phyloP scores from a whole-genome alignment of 2,113 vertebrate genomes.

The Melospiza melodia region DNA sequence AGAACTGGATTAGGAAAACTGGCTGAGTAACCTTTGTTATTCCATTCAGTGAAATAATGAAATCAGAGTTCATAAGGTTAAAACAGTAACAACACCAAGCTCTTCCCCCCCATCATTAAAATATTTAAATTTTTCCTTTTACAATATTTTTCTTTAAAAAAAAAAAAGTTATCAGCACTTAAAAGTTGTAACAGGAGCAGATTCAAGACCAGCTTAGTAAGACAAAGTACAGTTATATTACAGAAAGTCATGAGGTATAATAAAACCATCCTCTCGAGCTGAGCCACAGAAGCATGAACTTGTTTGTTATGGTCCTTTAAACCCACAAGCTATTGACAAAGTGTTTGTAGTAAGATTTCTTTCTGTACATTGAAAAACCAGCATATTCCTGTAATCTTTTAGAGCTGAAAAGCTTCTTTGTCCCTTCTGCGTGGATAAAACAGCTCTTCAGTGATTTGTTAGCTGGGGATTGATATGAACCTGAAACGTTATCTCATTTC shows the following conservation, averaged over 20 bases:
- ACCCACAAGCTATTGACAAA: slow-evolving; percentile 31
- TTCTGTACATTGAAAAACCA: slow-evolving; percentile 15
- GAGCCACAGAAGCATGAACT: slow-evolving; percentile 29
- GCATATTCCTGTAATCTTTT: background rate
- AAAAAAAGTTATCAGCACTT: slow-evolving; percentile 46
- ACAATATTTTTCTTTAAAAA: slow-evolving; percentile 43
- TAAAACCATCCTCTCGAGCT: slow-evolving; percentile 61
- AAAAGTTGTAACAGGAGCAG: slow-evolving; percentile 45
- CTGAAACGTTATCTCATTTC: slow-evolving; percentile 35
- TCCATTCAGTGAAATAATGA: slow-evolving; percentile 12
- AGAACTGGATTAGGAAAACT: background rate
- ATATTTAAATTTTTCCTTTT: slow-evolving; percentile 34
- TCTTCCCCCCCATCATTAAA: slow-evolving; percentile 13
- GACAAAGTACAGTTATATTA: slow-evolving; percentile 44
- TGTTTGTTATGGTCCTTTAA: slow-evolving; percentile 6
- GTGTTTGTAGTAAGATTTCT: background rate
- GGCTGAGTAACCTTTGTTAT: background rate
- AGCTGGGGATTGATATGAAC: slow-evolving; percentile 56
- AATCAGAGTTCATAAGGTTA: slow-evolving; percentile 1
- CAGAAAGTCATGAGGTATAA: slow-evolving; percentile 63
- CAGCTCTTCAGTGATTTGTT: slow-evolving; percentile 24
- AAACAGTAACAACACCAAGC: slow-evolving; percentile 33
- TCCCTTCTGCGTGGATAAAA: slow-evolving; percentile 25
- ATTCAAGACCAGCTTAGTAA: slow-evolving; percentile 62
- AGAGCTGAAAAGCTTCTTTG: background rate